Base-by-base conservation (phyloP, 2,113 vertebrate genomes). In the Candoia aspera region DNA sequence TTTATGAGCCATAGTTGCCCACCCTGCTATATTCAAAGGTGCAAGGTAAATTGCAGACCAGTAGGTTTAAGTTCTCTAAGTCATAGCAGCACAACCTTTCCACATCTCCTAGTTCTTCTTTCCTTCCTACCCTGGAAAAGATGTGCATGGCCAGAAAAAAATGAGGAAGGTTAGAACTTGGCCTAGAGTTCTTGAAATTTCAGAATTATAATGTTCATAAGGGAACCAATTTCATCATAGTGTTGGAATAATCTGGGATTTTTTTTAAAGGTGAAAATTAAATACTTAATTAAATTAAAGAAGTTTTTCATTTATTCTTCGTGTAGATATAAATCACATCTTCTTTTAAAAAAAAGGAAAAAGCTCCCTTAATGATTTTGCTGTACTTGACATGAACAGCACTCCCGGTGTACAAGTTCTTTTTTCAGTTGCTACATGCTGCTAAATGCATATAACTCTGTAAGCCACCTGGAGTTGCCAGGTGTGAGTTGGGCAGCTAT, bases 271-370 rank as follows among this genome's bases (percentile, higher is more conserved):
- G 49, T 8, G 5, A 64, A 26, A 0, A 64, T 42, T 92, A 6
- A 0, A 84, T 8, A 9, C 3, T 42, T 42, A 42, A 42, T 42
- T 42, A 42, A 42, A 42, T 42, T 42, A 42, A 42, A 42, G 0
- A 59, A 88, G 46, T 1, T 53, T 92, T 68, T 89, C 23, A 60
- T 55, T 93, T 89, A 29, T 15, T 91, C 42, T 42, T 42, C 96
- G 92, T 92, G 85, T 5, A 8, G 21, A 19, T 33, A 2, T 59
- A 60, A 90, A 0, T 26, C 4, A 85, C 89, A 64, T 26, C 91
- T 26, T 86, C 85, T 17, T n/a, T 21, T 26, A 4, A 49, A 49
- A 49, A 49, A 5, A 91, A 88, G 64, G 19, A 49, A 49, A 90
- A 93, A 84, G 83, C 62, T 93, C 57, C 3, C 83, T 12, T 90